Percentiles rank a stretch among this genome's conserved stretches.
Evolutionary conservation across 2,113 vertebrate genomes (phyloP).

Genomic region (Serilophus lunatus): DNA sequence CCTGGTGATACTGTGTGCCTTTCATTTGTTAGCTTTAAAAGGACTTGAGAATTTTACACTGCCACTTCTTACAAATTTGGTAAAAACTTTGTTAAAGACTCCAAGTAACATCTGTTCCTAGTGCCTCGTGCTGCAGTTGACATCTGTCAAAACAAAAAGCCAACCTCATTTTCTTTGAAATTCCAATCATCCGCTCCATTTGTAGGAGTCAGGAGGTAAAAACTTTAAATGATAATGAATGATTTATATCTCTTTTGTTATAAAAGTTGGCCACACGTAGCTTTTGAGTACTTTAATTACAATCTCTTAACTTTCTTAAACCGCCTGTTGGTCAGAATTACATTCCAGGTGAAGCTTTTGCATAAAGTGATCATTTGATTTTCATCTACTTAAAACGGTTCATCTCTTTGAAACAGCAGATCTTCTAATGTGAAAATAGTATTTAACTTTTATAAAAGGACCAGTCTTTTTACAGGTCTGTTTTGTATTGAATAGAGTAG

Average conservation of each 20-base stretch:
- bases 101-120: constrained; percentile 54
- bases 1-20: constrained; percentile 75
- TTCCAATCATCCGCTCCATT: constrained; percentile 58
- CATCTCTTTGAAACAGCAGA: constrained; percentile 54
- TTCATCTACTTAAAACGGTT: background rate
- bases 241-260: constrained; percentile 39
- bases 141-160: constrained; percentile 52
- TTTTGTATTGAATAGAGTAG: constrained; percentile 49
- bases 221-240: background rate
- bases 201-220: constrained; percentile 54
- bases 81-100: constrained; percentile 65
- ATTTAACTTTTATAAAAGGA: constrained; percentile 65
- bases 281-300: constrained; percentile 22
- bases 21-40: constrained; percentile 74
- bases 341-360: constrained; percentile 49
- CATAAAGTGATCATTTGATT: background rate
- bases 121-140: constrained; percentile 50
- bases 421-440: constrained; percentile 58
- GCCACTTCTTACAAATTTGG: constrained; percentile 70
- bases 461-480: constrained; percentile 60
- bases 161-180: constrained; percentile 56
- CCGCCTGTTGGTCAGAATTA: background rate
- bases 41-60: constrained; percentile 73
- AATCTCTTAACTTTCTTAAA: constrained; percentile 38
- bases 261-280: background rate